Evolutionary conservation across 2,797 vertebrate species (phyloP), one percentile per base, ranked within the genome.

Genomic region (Oophaga sylvatica): DNA sequence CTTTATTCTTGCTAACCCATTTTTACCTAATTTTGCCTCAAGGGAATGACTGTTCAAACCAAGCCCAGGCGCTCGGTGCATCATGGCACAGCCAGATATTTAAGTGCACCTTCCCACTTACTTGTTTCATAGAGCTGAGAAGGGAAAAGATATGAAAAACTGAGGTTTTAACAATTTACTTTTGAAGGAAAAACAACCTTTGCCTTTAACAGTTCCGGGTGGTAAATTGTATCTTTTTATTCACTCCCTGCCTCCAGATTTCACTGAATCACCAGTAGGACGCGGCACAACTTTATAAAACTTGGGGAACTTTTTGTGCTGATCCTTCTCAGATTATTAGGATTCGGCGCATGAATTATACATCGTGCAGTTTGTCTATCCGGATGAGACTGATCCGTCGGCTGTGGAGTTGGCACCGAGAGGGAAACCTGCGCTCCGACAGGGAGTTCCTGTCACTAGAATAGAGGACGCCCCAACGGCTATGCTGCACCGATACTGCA

Each of bases 401-500:
- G 62, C 20, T 10, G 45, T n/a, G 71, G 48, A 53, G 0, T 11
- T 41, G 2, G 35, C 81, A 8, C 60, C 45, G 80, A 75, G n/a
- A 78, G 81, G 81, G 78, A 73, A 87, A 83, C 83, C 80, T 83
- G 60, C 62, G 48, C 56, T 16, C 26, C 86, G 19, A 59, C 62
- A 26, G 86, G 80, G 86, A 87, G 68, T 80, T 75, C 26, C 80
- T 67, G 80, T 83, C 86, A 87, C 83, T 83, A 78, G 78, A 83
- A 82, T 3, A 17, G 73, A 60, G 29, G 73, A 73, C 56, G 29
- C 26, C 75, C 81, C 82, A 68, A n/a, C 11, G 81, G 73, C 73
- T 41, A 78, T 20, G 60, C 41, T 1, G 62, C 45, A 5, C 48
- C 9, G 31, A 53, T 63, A 29, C 41, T 62, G 17, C 29, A 41